phyloP scores from a whole-genome alignment of 2,797 vertebrate species.

The Mycteria americana region DNA sequence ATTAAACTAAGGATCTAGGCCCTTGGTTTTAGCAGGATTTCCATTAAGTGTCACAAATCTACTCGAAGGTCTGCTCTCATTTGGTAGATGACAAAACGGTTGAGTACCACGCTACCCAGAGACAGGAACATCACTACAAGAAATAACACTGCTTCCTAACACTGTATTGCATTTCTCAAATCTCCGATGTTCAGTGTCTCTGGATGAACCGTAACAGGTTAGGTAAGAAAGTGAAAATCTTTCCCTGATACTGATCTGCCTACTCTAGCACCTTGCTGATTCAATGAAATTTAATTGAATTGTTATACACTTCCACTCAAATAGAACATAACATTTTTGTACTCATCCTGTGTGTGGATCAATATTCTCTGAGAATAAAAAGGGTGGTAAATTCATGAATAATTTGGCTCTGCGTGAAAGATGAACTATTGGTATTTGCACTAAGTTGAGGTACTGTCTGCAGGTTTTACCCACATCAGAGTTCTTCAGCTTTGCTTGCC shows the following conservation, averaged over 20 bases:
- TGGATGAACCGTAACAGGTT: neutral
- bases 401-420: neutral
- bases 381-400: neutral
- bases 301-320: neutral
- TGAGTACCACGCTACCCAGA: rapidly evolving
- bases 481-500: neutral
- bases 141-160: neutral
- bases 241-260: neutral
- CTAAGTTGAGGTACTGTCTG: neutral
- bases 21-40: neutral
- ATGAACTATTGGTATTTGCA: neutral
- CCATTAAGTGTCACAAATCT: neutral
- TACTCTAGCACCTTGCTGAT: neutral
- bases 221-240: neutral
- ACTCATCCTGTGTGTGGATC: neutral
- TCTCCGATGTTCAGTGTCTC: neutral
- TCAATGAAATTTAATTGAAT: neutral
- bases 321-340: neutral
- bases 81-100: neutral
- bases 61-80: neutral
- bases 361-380: neutral
- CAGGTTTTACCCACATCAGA: neutral
- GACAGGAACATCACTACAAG: neutral
- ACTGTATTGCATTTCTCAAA: neutral
- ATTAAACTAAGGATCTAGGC: neutral